These are phyloP conservation scores for Tetragonula clypearis DNA, from an alignment of 1,140 invertebrate genomes.

Conservation along the genomic window DNA sequence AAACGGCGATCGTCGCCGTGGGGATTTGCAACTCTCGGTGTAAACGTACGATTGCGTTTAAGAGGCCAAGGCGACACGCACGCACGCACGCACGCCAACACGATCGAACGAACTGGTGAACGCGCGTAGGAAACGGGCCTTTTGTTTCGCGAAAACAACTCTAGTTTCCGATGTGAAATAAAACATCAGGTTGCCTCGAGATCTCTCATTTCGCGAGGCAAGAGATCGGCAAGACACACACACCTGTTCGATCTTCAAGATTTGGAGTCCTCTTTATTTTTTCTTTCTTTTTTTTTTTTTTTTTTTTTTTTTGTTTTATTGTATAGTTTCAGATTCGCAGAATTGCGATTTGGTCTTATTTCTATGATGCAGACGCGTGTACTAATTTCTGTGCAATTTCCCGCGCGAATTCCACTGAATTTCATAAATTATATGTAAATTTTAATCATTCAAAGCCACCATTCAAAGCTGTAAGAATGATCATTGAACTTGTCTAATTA, in stretches of 20 bases:
- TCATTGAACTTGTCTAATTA: too few relatives aligned
- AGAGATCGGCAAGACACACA: neutral
- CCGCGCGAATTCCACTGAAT: too few relatives aligned
- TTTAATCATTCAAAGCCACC: too few relatives aligned
- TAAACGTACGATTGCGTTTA: constrained; percentile 75
- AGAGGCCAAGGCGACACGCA: constrained; percentile 76
- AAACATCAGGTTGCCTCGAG: neutral
- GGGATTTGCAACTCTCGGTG: constrained; percentile 58
- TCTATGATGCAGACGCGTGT: too few relatives aligned
- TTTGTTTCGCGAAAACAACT: neutral
- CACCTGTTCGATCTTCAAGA: constrained; percentile 16
- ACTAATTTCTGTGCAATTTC: too few relatives aligned
- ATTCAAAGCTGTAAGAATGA: too few relatives aligned
- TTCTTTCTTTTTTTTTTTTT: too few relatives aligned
- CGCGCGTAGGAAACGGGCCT: constrained; percentile 70
- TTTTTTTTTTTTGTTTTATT: too few relatives aligned
- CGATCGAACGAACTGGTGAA: constrained; percentile 59
- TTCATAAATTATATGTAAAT: too few relatives aligned
- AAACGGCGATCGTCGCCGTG: constrained; percentile 66
- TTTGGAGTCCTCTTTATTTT: too few relatives aligned
- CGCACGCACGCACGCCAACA: constrained; percentile 58
- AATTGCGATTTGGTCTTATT: too few relatives aligned
- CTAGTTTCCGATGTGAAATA: neutral
- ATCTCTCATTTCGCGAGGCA: neutral
- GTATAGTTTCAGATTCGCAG: too few relatives aligned